Evolutionary conservation across 2,797 vertebrate species (phyloP).

Genomic region (Melanogrammus aeglefinus): DNA sequence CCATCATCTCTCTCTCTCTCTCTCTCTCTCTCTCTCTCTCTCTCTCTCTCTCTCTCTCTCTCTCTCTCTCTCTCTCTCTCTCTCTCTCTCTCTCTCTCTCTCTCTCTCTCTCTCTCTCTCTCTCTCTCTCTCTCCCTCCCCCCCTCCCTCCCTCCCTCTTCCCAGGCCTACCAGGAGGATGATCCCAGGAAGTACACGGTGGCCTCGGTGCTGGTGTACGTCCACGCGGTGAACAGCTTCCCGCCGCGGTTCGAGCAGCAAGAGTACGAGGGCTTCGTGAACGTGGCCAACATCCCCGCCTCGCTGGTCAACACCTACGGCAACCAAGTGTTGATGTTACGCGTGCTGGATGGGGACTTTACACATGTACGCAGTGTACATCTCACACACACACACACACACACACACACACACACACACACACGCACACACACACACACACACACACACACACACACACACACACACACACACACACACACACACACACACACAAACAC

Average conservation of each 20-base stretch:
- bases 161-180: constrained; percentile 78
- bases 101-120: no score
- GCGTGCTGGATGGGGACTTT: constrained; percentile 76
- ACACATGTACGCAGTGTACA: constrained; percentile 60
- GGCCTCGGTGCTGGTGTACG: constrained; percentile 69
- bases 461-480: neutral
- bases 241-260: constrained; percentile 65
- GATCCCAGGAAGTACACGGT: constrained; percentile 80
- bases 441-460: neutral
- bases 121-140: neutral
- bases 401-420: neutral
- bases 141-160: constrained; percentile 16
- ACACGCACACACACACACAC: neutral
- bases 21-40: neutral
- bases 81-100: no score
- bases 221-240: constrained; percentile 74
- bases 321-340: constrained; percentile 66
- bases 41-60: neutral
- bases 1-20: neutral
- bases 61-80: neutral
- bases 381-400: neutral
- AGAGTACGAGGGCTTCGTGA: constrained; percentile 73
- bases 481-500: neutral
- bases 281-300: constrained; percentile 51
- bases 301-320: constrained; percentile 76